Evolutionary conservation across 2,888 invertebrate genomes (phyloP), one percentile per base, ranked within the genome.

Genomic region (Sthenelais limicola): DNA sequence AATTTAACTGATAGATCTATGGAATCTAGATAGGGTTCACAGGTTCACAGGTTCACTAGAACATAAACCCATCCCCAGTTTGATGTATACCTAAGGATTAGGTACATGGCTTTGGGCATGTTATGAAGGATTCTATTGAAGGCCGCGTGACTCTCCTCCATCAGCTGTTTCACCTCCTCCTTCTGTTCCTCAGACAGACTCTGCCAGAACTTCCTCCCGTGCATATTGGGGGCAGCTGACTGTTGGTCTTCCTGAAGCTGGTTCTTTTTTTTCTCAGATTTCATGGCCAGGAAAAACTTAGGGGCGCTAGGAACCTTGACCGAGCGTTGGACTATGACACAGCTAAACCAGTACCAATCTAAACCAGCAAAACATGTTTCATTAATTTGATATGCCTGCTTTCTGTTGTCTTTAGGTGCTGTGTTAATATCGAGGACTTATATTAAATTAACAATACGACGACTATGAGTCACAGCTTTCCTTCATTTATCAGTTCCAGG

Each of bases 1-100:
- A n/a, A n/a, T n/a, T n/a, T n/a, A n/a, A n/a, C n/a, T n/a, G n/a
- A n/a, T n/a, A n/a, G n/a, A n/a, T n/a, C n/a, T n/a, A n/a, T n/a
- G n/a, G n/a, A n/a, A n/a, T n/a, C n/a, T n/a, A n/a, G n/a, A n/a
- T n/a, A n/a, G n/a, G n/a, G n/a, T n/a, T n/a, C n/a, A n/a, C n/a
- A n/a, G n/a, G n/a, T n/a, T n/a, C n/a, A n/a, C n/a, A n/a, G n/a
- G n/a, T n/a, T n/a, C n/a, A n/a, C n/a, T n/a, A n/a, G n/a, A n/a
- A n/a, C n/a, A n/a, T n/a, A n/a, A n/a, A n/a, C n/a, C n/a, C n/a
- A n/a, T n/a, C n/a, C n/a, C n/a, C n/a, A n/a, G n/a, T n/a, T n/a
- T n/a, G n/a, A n/a, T n/a, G n/a, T n/a, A n/a, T 83, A 92, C 92
- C 92, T 90, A 82, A 92, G 90, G 73, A 93, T 91, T 79, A 93